phyloP scores from a whole-genome alignment of 2,888 invertebrate genomes.

The Cotesia congregata region DNA sequence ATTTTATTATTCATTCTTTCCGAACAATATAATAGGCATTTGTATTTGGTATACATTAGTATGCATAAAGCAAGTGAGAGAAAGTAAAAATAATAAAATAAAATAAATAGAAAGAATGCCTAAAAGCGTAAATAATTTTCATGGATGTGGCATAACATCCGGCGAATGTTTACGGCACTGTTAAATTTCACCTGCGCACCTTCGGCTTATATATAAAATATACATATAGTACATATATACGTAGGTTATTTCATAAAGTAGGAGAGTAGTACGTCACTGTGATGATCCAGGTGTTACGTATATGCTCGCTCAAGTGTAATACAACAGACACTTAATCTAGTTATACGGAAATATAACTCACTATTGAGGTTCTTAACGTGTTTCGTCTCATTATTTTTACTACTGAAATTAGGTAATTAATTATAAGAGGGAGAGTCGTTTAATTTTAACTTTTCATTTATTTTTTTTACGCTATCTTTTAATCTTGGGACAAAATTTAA shows the following conservation, averaged over 20 bases:
- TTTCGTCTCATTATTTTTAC: constrained; percentile 8
- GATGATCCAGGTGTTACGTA: constrained; percentile 41
- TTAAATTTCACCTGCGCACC: constrained; percentile 40
- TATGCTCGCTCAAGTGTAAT: constrained; percentile 21
- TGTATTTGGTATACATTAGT: not conserved
- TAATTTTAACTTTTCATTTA: too few species aligned
- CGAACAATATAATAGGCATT: not conserved
- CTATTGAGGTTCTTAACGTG: constrained; percentile 12
- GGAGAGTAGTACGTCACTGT: not conserved
- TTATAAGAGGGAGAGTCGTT: too few species aligned
- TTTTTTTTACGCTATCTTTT: too few species aligned
- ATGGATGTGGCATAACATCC: constrained; percentile 31
- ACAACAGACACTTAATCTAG: constrained; percentile 10
- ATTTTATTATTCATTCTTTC: not conserved
- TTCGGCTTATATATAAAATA: too few species aligned
- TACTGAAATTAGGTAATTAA: not conserved
- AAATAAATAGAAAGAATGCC: constrained; percentile 7
- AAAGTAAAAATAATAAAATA: constrained; percentile 20
- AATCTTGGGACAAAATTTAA: too few species aligned
- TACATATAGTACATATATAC: not conserved
- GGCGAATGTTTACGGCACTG: constrained; percentile 20
- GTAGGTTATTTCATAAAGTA: constrained; percentile 8
- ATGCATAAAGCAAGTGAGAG: not conserved
- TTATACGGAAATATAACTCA: not conserved
- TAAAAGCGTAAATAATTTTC: constrained; percentile 30